Base-by-base conservation (phyloP, 2,888 invertebrate genomes). In the Apamea anceps region DNA sequence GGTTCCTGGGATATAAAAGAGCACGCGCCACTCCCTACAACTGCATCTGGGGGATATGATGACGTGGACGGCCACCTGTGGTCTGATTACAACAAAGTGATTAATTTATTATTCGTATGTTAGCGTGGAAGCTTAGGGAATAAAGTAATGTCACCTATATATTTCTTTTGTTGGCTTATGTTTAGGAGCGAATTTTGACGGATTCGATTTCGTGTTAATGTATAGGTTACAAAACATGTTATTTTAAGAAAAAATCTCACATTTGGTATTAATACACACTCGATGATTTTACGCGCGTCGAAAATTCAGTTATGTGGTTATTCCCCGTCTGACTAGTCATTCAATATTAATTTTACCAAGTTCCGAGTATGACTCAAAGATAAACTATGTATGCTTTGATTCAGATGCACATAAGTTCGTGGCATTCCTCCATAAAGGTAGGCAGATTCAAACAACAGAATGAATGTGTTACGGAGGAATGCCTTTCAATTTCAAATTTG, bases 361-460 rank as follows among this genome's bases (percentile, higher is more conserved):
- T 81, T 85, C 82, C 60, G 81, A 82, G 73, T 63, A 71, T 85
- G 81, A 85, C 65, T 81, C 65, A 70, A 70, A 25, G 10, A 70
- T 72, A 68, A 85, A 81, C 67, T 72, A 63, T 70, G 72, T 42
- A 70, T 42, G 32, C 25, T 42, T 54, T 79, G 82, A 57, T 42
- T 32, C 48, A 28, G 48, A 73, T 65, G 57, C 18, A 25, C 15
- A 51, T 48, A 72, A 51, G 42, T 51, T 60, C 37, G 28, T 42
- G 62, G 28, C 21, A 45, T 72, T 68, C 7, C 28, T 18, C 18
- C 18, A 62, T 25, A 42, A 21, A 63, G 25, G 62, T 18, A 37
- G 8, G 25, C 28, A n/a, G 25, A 21, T 32, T 32, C 4, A 60
- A 25, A 42, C 25, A n/a, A 37, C 21, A 57, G 18, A 70, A 70